Evolutionary conservation across 2,888 invertebrate genomes (phyloP), one percentile per base, ranked within the genome.

Genomic region (Eustalomyia histrio): DNA sequence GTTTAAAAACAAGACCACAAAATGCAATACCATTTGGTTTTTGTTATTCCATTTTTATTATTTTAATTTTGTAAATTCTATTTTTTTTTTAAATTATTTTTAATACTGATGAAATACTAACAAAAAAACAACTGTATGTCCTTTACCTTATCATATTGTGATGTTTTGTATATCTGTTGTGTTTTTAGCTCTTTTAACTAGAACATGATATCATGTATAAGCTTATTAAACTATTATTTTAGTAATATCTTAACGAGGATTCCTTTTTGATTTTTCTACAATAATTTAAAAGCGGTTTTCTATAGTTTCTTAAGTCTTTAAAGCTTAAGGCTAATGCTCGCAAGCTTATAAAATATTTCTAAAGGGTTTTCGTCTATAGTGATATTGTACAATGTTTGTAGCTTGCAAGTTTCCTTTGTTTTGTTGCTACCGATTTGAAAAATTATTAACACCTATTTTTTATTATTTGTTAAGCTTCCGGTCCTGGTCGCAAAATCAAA

Each of bases 401-500:
- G 84, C 87, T 87, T 89, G 88, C 87, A 84, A 84, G 24, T 85
- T 87, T 85, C 86, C 83, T 83, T 83, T 60, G 65, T 72, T 69
- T 43, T 43, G 47, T 57, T 76, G 29, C 75, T 12, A 47, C 14
- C 60, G 21, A 63, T 35, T 52, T 8, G 0, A 16, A 9, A 53
- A 8, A 14, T 33, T 64, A 35, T 7, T 52, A 63, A 16, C n/a
- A n/a, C n/a, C n/a, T 60, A 72, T 35, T 55, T 33, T 58, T 73
- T 63, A 39, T 39, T 83, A 35, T 80, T 3, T 63, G 43, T 71
- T 82, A 83, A 89, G 90, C 87, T 68, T 85, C 86, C 84, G 87
- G 86, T 55, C 86, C 86, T 73, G 86, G 87, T 29, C 87, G 89
- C 12, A 87, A 89, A 57, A 60, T 86, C 2, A 94, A 94, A 89